A percentile compares a stretch with the other conserved stretches of the same genome.
phyloP scores from a whole-genome alignment of 2,113 vertebrate genomes.

The Bos indicus region DNA sequence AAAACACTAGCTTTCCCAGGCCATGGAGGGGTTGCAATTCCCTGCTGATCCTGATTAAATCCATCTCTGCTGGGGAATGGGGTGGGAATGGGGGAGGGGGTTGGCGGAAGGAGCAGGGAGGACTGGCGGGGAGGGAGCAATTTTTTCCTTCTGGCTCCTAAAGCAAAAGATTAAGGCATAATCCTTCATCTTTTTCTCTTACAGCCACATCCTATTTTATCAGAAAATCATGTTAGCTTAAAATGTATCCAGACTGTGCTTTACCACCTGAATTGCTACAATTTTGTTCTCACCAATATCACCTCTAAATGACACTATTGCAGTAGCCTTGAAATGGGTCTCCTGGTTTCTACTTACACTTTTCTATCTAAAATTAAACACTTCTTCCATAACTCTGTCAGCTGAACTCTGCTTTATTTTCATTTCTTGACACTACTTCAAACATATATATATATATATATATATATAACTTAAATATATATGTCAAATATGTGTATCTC shows the following conservation, averaged over 20 bases:
- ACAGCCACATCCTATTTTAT: background rate
- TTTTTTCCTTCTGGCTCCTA: background rate
- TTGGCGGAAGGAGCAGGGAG: background rate
- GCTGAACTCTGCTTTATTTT: background rate
- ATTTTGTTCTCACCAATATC: background rate
- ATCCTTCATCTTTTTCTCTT: background rate
- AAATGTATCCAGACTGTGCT: background rate
- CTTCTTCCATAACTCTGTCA: background rate
- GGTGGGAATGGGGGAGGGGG: background rate
- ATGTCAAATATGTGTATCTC: background rate
- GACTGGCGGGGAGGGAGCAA: background rate
- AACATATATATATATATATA: background rate
- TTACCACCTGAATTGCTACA: background rate
- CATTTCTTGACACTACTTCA: background rate
- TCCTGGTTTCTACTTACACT: background rate
- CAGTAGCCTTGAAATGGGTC: background rate
- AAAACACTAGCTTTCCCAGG: background rate
- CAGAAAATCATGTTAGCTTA: background rate
- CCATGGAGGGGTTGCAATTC: background rate
- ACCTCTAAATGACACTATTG: background rate
- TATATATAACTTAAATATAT: background rate
- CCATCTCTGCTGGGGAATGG: background rate
- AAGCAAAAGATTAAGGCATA: background rate
- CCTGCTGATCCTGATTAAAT: background rate
- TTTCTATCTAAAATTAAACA: background rate